Conservation (phyloP, 2,888 invertebrate genomes). For the Stegana nigrithorax region DNA sequence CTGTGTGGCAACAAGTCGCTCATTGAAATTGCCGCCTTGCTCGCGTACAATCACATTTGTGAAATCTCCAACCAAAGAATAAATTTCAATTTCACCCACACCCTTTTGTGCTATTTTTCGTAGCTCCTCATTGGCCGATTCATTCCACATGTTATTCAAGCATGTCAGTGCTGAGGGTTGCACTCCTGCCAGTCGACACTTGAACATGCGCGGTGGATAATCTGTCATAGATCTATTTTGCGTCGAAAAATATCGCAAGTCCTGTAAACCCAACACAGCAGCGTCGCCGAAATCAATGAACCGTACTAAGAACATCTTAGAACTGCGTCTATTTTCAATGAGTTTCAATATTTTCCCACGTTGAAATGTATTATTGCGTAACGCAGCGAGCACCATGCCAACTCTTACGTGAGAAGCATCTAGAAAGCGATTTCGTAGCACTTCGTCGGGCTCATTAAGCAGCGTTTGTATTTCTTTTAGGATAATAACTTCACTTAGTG, state of each 20-base stretch:
- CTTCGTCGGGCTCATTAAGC: slow-evolving; percentile 64
- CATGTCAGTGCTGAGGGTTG: slow-evolving; percentile 76
- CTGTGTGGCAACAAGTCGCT: slow-evolving; percentile 73
- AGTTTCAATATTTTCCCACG: slow-evolving; percentile 71
- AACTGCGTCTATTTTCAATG: not conserved
- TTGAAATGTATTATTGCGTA: slow-evolving; percentile 70
- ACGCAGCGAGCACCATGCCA: slow-evolving; percentile 74
- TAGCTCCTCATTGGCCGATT: slow-evolving; percentile 71
- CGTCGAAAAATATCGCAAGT: slow-evolving; percentile 68
- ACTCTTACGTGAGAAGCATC: slow-evolving; percentile 60
- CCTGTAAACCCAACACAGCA: slow-evolving; percentile 68
- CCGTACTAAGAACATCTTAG: slow-evolving; percentile 71
- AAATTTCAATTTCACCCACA: slow-evolving; percentile 64
- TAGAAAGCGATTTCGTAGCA: slow-evolving; percentile 42
- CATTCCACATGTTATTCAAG: slow-evolving; percentile 74
- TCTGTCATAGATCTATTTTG: slow-evolving; percentile 44
- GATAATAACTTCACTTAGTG: slow-evolving; percentile 49
- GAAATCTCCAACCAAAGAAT: slow-evolving; percentile 83
- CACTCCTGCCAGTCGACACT: slow-evolving; percentile 78
- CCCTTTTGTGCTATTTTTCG: slow-evolving; percentile 61
- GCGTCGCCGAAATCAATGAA: slow-evolving; percentile 85
- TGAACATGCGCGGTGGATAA: slow-evolving; percentile 75
- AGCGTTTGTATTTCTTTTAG: slow-evolving; percentile 64
- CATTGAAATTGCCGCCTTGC: slow-evolving; percentile 72
- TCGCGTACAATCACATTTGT: slow-evolving; percentile 75